Base-by-base conservation (phyloP, 2,888 invertebrate genomes). In the Erannis defoliaria region DNA sequence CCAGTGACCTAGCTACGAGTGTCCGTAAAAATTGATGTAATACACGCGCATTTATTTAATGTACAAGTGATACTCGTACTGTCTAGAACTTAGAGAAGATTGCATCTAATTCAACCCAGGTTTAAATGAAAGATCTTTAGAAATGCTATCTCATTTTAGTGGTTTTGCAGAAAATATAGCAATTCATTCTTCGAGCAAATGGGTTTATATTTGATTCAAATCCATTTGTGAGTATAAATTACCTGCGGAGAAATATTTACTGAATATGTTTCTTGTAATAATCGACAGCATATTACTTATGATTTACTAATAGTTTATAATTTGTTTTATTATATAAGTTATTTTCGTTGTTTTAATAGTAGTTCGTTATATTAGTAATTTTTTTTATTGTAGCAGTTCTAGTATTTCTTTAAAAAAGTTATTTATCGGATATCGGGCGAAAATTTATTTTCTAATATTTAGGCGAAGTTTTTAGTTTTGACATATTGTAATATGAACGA, bases 1-100 rank as follows among this genome's bases (percentile, higher is more conserved):
- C 76, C 77, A 77, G 74, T 71, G 75, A 73, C 74, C 74, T 19
- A 61, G 61, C 45, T 55, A 61, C 61, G 55, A 48, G 54, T 6
- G 23, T 42, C 26, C 26, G 35, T 46, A 53, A 53, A 53, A 51
- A 43, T 50, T 42, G 19, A 18, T 37, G n/a, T 40, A 40, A 51
- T 42, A 29, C 26, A 29, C 26, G 10, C 23, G 18, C 19, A 49
- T 18, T 51, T 51, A 19, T 51, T 51, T 31, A 3, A 38, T 38
- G 38, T 31, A 31, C 31, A 31, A 8, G 4, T 31, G 31, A 31
- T 46, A n/a, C n/a, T n/a, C n/a, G n/a, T n/a, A 29, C 40, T 40
- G 51, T 18, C 29, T 10, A 51, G 21, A 51, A 2, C 23, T 16
- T 4, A 26, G 26, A 16, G 18, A 6, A 26, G 26, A 49, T 21